phyloP scores from a whole-genome alignment of 2,113 vertebrate genomes.

The Lagopus muta region DNA sequence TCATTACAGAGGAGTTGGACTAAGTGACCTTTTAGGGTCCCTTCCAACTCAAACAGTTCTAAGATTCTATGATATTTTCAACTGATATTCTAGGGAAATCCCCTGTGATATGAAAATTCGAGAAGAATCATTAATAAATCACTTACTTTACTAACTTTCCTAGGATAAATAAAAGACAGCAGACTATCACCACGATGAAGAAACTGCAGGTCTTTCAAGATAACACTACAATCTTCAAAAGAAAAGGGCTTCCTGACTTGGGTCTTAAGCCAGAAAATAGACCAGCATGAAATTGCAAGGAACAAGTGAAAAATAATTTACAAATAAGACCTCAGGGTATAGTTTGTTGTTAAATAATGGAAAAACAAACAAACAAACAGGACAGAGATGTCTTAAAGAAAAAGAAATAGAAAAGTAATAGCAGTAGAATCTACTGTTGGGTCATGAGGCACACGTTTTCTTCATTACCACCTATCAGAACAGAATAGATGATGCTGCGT shows the following conservation, averaged over 20 bases:
- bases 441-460: neutral
- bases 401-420: neutral
- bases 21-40: no score
- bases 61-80: neutral
- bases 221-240: neutral
- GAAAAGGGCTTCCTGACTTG: neutral
- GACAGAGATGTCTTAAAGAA: rapidly evolving
- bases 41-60: no score
- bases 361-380: no score
- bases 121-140: neutral
- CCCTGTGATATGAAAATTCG: neutral
- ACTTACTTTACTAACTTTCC: neutral
- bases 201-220: neutral
- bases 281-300: neutral
- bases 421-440: neutral
- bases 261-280: neutral
- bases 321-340: neutral
- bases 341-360: neutral
- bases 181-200: neutral
- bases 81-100: neutral
- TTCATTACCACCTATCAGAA: neutral
- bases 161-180: neutral
- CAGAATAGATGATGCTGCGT: neutral
- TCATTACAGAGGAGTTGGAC: no score
- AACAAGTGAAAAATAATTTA: neutral